A percentile compares a stretch with the other conserved stretches of the same genome.
phyloP scores from a whole-genome alignment of 2,113 vertebrate species.

The Panthera leo region DNA sequence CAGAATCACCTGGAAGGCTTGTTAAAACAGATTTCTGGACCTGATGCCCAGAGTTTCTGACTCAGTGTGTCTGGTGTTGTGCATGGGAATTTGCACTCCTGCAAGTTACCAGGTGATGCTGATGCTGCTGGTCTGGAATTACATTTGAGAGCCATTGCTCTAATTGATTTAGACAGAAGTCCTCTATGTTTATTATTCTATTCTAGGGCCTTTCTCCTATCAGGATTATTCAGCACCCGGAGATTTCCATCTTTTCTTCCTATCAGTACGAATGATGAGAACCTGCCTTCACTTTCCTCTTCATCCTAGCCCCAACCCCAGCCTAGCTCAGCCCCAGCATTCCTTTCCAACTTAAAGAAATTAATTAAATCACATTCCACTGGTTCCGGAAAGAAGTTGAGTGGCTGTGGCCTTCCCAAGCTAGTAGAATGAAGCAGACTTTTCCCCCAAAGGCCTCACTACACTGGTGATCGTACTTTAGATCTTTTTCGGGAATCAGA shows the following conservation, averaged over 20 bases:
- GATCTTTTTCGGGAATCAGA: not conserved
- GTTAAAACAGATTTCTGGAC: not conserved
- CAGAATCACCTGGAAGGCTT: not conserved
- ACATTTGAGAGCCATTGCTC: not conserved
- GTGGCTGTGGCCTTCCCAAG: not conserved
- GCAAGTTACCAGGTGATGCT: not conserved
- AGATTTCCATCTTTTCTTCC: not conserved
- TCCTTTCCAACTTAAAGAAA: not conserved
- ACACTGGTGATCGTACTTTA: too few relatives aligned
- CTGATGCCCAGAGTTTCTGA: not conserved
- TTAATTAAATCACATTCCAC: not conserved
- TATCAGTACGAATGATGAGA: not conserved
- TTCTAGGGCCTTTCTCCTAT: not conserved
- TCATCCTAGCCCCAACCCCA: not conserved
- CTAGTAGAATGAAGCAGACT: not conserved
- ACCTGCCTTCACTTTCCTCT: not conserved
- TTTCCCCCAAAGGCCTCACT: not conserved
- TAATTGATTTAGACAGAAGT: not conserved
- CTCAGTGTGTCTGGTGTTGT: not conserved
- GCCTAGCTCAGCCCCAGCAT: not conserved
- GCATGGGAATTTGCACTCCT: not conserved
- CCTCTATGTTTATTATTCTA: not conserved
- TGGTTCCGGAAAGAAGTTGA: not conserved
- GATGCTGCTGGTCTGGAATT: not conserved
- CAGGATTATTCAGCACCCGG: not conserved